Evolutionary conservation across 1,140 invertebrate genomes (phyloP).

Genomic region (Chelonus insularis): DNA sequence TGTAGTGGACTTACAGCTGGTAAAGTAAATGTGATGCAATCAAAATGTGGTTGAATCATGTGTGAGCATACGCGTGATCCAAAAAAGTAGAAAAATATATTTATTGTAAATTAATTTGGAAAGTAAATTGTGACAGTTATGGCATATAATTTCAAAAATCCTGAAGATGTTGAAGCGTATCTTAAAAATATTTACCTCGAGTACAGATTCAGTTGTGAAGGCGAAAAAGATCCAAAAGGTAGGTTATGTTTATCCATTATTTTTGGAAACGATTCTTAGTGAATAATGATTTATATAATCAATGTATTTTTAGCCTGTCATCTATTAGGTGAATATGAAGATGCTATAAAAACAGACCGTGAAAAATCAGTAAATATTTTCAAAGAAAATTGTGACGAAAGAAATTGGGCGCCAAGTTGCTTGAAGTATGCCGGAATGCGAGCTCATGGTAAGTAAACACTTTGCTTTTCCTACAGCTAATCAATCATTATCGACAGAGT

Average conservation of each 20-base stretch:
- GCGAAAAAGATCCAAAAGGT: constrained; percentile 82
- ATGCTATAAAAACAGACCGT: constrained; percentile 78
- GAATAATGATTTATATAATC: too few relatives aligned
- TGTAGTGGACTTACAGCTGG: too few relatives aligned
- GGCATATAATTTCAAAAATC: constrained; percentile 76
- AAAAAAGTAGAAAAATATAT: too few relatives aligned
- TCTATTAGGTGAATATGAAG: constrained; percentile 84
- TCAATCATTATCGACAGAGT: too few relatives aligned
- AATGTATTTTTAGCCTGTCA: constrained; percentile 89
- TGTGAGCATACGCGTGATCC: too few relatives aligned
- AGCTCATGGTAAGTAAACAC: constrained; percentile 68
- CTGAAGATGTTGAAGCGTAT: constrained; percentile 84
- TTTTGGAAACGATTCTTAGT: too few relatives aligned
- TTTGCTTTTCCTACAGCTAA: too few relatives aligned
- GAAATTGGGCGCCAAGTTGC: constrained; percentile 80
- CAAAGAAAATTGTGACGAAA: constrained; percentile 83
- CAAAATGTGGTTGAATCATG: too few relatives aligned
- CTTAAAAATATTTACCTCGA: constrained; percentile 88
- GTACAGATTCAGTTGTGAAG: constrained; percentile 87
- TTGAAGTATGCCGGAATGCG: constrained; percentile 79
- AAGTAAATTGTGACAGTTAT: too few relatives aligned
- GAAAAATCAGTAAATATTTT: constrained; percentile 78
- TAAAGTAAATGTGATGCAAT: too few relatives aligned
- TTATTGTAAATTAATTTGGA: too few relatives aligned
- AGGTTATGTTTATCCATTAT: constrained; percentile 26